Conservation (phyloP, 2,888 invertebrate species). For the Lepeophtheirus nordmannii region DNA sequence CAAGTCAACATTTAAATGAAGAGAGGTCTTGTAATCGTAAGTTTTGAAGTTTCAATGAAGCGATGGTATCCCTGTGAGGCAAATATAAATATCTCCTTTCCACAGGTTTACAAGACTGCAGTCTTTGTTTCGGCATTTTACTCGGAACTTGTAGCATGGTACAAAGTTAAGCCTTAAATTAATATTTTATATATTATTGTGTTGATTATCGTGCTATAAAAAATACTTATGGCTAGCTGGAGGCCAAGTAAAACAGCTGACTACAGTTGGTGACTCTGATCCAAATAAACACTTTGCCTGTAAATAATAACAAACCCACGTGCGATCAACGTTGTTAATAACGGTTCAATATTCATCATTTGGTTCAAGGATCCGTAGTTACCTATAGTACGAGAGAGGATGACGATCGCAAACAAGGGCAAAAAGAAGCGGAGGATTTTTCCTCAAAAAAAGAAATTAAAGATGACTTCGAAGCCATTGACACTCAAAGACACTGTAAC, state of each 20-base stretch:
- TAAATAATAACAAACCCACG: background rate
- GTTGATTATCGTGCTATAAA: too few species aligned
- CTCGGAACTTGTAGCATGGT: too few species aligned
- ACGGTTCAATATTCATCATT: background rate
- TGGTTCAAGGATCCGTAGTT: background rate
- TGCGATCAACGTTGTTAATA: background rate
- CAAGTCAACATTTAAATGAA: too few species aligned
- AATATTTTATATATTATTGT: too few species aligned
- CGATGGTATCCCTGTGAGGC: too few species aligned
- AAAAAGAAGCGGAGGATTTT: background rate
- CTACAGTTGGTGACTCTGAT: background rate
- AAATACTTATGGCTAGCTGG: too few species aligned
- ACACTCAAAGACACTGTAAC: background rate
- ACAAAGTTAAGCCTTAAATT: too few species aligned
- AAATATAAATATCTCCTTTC: too few species aligned
- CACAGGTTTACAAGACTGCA: too few species aligned
- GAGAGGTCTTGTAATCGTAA: too few species aligned
- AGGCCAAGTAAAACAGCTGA: background rate
- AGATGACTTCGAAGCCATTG: background rate
- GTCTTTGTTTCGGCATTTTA: too few species aligned
- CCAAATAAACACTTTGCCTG: background rate
- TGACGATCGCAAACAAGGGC: background rate
- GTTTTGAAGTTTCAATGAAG: too few species aligned
- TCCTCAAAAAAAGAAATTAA: background rate
- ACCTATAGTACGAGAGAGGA: background rate